phyloP scores from a whole-genome alignment of 2,888 invertebrate species.

The Trissoscelio sp. region DNA sequence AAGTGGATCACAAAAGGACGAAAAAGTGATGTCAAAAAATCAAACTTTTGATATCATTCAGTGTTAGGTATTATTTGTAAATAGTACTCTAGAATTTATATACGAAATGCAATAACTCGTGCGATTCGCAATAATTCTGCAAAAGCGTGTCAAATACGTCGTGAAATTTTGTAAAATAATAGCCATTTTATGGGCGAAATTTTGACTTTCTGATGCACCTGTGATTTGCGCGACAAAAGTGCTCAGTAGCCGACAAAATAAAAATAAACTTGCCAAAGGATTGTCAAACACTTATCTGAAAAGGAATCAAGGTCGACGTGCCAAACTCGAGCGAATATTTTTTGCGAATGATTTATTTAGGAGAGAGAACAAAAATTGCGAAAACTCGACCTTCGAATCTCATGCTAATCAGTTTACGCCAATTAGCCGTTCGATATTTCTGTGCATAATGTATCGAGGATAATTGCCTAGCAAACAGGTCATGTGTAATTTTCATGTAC shows the following conservation, averaged over 20 bases:
- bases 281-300: constrained; percentile 1
- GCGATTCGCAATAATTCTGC: constrained; percentile 33
- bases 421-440: constrained; percentile 38
- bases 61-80: constrained; percentile 38
- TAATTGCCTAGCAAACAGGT: constrained; percentile 31
- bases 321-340: constrained; percentile 28
- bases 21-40: constrained; percentile 2
- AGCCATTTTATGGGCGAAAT: constrained; percentile 25
- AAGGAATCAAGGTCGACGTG: constrained; percentile 17
- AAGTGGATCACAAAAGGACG: constrained; percentile 46
- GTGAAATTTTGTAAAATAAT: constrained; percentile 4
- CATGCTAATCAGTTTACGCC: constrained; percentile 28
- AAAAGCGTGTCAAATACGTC: constrained; percentile 12
- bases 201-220: constrained; percentile 7
- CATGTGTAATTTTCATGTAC: constrained; percentile 25
- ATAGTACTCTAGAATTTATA: constrained; percentile 36
- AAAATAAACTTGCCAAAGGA: constrained; percentile 5
- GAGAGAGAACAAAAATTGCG: not conserved
- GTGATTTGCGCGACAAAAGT: constrained; percentile 14
- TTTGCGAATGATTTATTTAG: constrained; percentile 11
- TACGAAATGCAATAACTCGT: constrained; percentile 45
- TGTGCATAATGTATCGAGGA: constrained; percentile 35
- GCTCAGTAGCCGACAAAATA: constrained; percentile 1
- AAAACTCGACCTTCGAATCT: constrained; percentile 24
- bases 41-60: constrained; percentile 10